Evolutionary conservation across 2,888 invertebrate species (phyloP), one percentile per base, ranked within the genome.

Genomic region (Linnaemya tessellans): DNA sequence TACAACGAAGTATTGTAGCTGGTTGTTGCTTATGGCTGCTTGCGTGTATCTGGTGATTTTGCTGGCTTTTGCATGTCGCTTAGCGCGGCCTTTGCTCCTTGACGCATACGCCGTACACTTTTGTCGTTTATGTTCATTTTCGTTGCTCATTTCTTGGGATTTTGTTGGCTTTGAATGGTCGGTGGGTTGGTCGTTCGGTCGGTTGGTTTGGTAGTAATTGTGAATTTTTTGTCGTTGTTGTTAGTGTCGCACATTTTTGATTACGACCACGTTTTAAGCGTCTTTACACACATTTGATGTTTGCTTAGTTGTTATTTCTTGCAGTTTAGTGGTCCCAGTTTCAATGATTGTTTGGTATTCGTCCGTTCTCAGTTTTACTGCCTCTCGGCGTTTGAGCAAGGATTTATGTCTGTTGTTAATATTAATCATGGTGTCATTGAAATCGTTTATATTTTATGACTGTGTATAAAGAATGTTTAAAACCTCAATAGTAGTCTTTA

Each of bases 341-440:
- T 56, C 65, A 38, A 49, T 75, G 49, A 71, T 18, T 71, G 43
- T 43, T 22, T 25, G 8, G 11, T 51, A 15, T 58, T 20, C 25
- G 60, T 74, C 51, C 54, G 41, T 75, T 43, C 58, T 13, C 13
- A 49, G 56, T 74, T 43, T 41, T 73, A 60, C 22, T 51, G 60
- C 56, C 60, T 74, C 62, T 80, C 46, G 79, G 83, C 86, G 67
- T 80, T 83, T 83, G 71, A 70, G 73, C 51, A 15, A 78, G 83
- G 83, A 86, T 86, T 84, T 86, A 88, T 89, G 88, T 88, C 88
- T 86, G 88, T 86, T 83, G 86, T 89, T 91, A 89, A 91, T 90
- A 90, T 91, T 91, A 90, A 90, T 90, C 90, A 90, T 90, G 89
- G 91, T 91, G 91, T 91, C 91, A 90, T 90, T 91, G 90, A 89